Evolutionary conservation across 2,797 vertebrate species (phyloP).

Genomic region (Artibeus lituratus): DNA sequence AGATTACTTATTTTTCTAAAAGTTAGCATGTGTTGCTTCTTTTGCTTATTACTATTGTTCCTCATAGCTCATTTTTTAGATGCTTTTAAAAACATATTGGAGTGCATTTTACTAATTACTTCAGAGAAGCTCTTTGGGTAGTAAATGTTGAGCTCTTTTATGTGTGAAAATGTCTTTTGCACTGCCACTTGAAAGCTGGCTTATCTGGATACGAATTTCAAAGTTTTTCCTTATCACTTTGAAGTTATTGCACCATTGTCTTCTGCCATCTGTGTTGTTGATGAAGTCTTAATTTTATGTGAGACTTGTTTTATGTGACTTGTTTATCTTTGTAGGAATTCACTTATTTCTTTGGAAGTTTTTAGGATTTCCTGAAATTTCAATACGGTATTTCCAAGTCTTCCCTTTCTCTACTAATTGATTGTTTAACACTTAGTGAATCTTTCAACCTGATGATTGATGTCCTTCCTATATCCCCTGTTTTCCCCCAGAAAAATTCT

Average conservation of each 20-base stretch:
- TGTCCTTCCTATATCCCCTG: neutral
- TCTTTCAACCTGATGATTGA: neutral
- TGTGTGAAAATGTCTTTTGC: slow-evolving; percentile 3
- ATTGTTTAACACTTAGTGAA: neutral
- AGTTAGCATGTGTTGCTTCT: neutral
- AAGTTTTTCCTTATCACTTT: neutral
- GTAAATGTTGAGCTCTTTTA: neutral
- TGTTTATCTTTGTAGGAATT: slow-evolving; percentile 31
- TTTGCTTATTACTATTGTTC: slow-evolving; percentile 19
- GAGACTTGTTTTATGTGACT: neutral
- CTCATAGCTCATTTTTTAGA: neutral
- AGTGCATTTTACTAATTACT: neutral
- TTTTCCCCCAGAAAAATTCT: slow-evolving; percentile 16
- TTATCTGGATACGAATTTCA: neutral
- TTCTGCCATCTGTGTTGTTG: neutral
- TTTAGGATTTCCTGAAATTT: slow-evolving; percentile 17
- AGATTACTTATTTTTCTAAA: too few relatives aligned
- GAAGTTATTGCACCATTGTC: neutral
- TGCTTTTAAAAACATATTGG: neutral
- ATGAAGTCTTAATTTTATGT: neutral
- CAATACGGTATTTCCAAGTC: neutral
- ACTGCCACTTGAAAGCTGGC: neutral
- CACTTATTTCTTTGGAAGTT: neutral
- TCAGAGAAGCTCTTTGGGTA: neutral
- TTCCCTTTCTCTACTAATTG: neutral